These are phyloP conservation scores for Stenopsyche tienmushanensis DNA, from an alignment of 1,140 invertebrate genomes.

Conservation along the genomic window DNA sequence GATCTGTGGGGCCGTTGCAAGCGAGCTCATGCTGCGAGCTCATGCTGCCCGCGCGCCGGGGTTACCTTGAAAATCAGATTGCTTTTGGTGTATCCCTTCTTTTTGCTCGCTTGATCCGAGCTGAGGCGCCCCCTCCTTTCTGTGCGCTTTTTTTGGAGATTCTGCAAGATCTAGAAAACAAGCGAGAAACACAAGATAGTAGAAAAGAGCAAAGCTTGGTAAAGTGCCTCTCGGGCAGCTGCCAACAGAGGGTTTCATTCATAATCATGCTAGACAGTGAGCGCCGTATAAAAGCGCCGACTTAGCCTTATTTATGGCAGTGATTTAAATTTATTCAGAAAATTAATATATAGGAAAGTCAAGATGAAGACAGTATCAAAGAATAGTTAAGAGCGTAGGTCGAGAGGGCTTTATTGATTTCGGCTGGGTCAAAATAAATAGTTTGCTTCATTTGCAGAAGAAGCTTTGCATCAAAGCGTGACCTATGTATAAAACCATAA, in stretches of 20 bases:
- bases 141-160: constrained; percentile 94
- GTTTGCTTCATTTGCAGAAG: constrained; percentile 27
- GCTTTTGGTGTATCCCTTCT: constrained; percentile 90
- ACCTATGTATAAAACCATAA: constrained; percentile 24
- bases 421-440: constrained; percentile 22
- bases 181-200: constrained; percentile 74
- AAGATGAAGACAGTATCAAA: constrained; percentile 19
- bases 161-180: constrained; percentile 95
- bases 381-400: constrained; percentile 13
- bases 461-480: constrained; percentile 30
- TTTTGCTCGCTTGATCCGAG: constrained; percentile 85
- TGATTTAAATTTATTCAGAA: not conserved
- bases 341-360: constrained; percentile 22
- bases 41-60: constrained; percentile 56
- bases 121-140: constrained; percentile 88
- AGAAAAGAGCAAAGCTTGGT: constrained; percentile 58
- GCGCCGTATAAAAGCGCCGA: constrained; percentile 35
- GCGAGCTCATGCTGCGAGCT: constrained; percentile 55
- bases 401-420: constrained; percentile 17
- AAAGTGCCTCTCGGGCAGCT: constrained; percentile 41
- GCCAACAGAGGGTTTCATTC: constrained; percentile 47
- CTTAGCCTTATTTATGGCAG: constrained; percentile 14
- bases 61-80: constrained; percentile 96
- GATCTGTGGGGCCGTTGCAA: constrained; percentile 46
- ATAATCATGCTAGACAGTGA: constrained; percentile 40